Percentiles rank a stretch among this genome's conserved stretches.
These are phyloP conservation scores for Intellagama lesueurii DNA, from an alignment of 2,797 vertebrate genomes.

Conservation along the genomic window DNA sequence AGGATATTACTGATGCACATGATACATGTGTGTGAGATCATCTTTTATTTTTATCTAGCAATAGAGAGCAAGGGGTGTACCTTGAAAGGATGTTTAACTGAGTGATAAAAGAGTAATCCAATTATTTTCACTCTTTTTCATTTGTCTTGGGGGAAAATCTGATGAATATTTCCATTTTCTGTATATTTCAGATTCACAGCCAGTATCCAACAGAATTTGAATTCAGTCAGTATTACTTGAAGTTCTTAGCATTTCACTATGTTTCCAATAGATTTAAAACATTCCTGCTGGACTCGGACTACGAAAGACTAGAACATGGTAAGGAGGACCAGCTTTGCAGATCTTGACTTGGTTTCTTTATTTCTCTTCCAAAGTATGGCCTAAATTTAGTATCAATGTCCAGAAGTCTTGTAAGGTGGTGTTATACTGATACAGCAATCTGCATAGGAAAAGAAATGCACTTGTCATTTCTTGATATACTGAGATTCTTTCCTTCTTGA, in stretches of 20 bases:
- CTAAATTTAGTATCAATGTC: constrained; percentile 26
- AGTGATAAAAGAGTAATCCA: background rate
- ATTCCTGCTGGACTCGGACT: constrained; percentile 98
- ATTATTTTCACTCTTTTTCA: constrained; percentile 19
- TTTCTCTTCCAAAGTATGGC: constrained; percentile 28
- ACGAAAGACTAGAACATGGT: constrained; percentile 97
- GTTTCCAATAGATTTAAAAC: constrained; percentile 98
- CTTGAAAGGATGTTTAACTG: background rate
- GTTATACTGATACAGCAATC: background rate
- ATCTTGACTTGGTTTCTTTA: constrained; percentile 48
- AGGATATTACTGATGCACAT: no score
- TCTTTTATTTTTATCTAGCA: background rate
- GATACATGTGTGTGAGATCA: no score
- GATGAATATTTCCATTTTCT: constrained; percentile 44
- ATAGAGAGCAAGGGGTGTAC: background rate
- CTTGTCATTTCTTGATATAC: background rate
- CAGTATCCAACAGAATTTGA: constrained; percentile 97
- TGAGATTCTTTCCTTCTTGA: background rate
- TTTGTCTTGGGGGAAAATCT: background rate
- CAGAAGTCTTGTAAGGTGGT: background rate
- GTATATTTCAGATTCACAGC: constrained; percentile 87
- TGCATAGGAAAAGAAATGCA: background rate
- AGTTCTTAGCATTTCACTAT: constrained; percentile 98
- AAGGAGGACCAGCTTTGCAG: constrained; percentile 69
- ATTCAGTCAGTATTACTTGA: constrained; percentile 98